phyloP scores from a whole-genome alignment of 2,113 vertebrate species.

The Toxostoma redivivum region DNA sequence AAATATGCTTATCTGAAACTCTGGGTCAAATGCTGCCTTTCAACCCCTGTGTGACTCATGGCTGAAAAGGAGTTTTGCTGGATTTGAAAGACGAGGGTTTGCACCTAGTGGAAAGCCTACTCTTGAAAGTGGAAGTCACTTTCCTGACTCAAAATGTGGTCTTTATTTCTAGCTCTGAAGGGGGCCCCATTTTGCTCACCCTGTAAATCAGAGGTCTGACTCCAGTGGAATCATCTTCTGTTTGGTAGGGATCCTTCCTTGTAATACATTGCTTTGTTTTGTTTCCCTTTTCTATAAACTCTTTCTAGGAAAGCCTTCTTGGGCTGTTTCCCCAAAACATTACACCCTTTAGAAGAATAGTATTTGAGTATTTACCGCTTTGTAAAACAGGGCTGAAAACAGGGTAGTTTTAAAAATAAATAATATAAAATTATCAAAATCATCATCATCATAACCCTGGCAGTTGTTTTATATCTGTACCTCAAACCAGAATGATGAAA shows the following conservation, averaged over 20 bases:
- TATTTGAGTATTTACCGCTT: not conserved
- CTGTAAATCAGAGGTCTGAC: not conserved
- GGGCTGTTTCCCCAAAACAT: not conserved
- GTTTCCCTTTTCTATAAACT: not conserved
- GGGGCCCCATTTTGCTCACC: not conserved
- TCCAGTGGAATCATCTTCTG: not conserved
- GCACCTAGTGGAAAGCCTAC: not conserved
- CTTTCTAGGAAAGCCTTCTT: not conserved
- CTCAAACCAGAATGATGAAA: conserved; percentile 31
- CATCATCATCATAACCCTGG: not conserved
- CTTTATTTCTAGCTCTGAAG: not conserved
- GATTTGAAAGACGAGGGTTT: not conserved
- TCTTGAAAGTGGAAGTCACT: not conserved
- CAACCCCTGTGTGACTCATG: not conserved
- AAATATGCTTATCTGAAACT: not conserved
- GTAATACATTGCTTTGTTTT: not conserved
- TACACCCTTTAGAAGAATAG: not conserved
- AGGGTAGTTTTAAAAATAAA: not conserved
- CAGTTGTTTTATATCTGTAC: conserved; percentile 1
- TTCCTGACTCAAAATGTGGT: not conserved
- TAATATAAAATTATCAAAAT: not conserved
- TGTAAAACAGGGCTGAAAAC: not conserved
- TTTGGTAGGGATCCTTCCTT: not conserved
- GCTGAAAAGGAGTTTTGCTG: not conserved
- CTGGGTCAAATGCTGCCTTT: not conserved